These are phyloP conservation scores for Cyprinodon diabolis DNA, from an alignment of 2,797 vertebrate species.

Conservation along the genomic window DNA sequence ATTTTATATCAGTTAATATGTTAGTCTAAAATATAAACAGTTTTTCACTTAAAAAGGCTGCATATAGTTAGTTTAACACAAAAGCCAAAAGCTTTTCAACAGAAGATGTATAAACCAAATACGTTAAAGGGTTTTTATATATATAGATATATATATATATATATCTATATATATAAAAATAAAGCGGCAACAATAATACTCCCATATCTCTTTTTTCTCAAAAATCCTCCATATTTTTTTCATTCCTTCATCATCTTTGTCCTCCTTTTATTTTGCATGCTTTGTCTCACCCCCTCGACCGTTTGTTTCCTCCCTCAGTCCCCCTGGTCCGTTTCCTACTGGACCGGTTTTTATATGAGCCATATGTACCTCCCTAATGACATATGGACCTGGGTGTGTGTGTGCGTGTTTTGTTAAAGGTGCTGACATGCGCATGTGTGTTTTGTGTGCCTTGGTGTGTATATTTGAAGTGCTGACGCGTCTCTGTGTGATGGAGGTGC, in stretches of 20 bases:
- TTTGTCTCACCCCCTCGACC: conserved; percentile 12
- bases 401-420: conserved; percentile 35
- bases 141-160: too few species aligned
- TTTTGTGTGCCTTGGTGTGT: conserved; percentile 22
- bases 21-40: not conserved
- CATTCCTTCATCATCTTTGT: conserved; percentile 20
- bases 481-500: conserved; percentile 54
- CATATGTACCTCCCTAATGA: conserved; percentile 69
- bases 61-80: not conserved
- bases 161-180: too few species aligned
- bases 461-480: conserved; percentile 48
- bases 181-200: conserved; percentile 29
- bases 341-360: conserved; percentile 63
- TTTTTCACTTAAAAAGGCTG: not conserved
- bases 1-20: not conserved
- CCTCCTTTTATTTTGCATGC: conserved; percentile 12
- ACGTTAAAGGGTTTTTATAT: too few species aligned
- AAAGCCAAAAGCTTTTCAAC: not conserved
- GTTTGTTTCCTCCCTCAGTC: conserved; percentile 28
- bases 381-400: conserved; percentile 39
- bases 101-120: not conserved
- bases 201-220: conserved; percentile 32
- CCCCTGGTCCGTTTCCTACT: conserved; percentile 49
- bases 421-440: conserved; percentile 42
- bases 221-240: conserved; percentile 7